These are phyloP conservation scores for Lanius collurio DNA, from an alignment of 2,113 vertebrate genomes.

Conservation along the genomic window DNA sequence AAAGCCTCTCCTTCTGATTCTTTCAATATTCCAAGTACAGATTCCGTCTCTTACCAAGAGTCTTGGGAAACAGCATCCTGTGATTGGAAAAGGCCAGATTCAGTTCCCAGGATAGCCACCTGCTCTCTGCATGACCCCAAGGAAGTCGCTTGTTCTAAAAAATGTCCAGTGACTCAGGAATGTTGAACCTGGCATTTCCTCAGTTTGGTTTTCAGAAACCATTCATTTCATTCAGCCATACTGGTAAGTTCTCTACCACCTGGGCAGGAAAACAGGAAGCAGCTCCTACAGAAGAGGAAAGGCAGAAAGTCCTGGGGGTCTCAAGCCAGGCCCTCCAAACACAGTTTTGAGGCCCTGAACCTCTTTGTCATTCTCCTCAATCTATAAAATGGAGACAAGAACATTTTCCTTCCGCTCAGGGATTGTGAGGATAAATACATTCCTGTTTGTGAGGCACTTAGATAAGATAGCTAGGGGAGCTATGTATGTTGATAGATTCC, in stretches of 20 bases:
- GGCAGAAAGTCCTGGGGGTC: not conserved
- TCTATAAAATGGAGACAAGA: constrained; percentile 30
- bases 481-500: constrained; percentile 54
- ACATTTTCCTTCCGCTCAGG: not conserved
- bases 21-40: not conserved
- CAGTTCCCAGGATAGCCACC: not conserved
- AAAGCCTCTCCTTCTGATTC: not conserved
- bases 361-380: constrained; percentile 5
- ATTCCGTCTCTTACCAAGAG: not conserved
- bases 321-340: not conserved
- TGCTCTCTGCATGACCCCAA: not conserved
- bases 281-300: not conserved
- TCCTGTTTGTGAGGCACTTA: constrained; percentile 47
- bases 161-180: not conserved
- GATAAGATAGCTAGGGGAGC: constrained; percentile 51
- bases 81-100: not conserved
- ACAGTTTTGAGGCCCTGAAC: not conserved
- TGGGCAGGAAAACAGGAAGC: not conserved
- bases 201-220: not conserved
- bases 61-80: not conserved
- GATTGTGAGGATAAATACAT: constrained; percentile 13
- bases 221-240: not conserved
- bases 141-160: not conserved
- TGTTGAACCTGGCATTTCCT: not conserved
- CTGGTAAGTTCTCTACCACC: not conserved